Conservation (phyloP, 2,888 invertebrate genomes). For the Cinara cedri region DNA sequence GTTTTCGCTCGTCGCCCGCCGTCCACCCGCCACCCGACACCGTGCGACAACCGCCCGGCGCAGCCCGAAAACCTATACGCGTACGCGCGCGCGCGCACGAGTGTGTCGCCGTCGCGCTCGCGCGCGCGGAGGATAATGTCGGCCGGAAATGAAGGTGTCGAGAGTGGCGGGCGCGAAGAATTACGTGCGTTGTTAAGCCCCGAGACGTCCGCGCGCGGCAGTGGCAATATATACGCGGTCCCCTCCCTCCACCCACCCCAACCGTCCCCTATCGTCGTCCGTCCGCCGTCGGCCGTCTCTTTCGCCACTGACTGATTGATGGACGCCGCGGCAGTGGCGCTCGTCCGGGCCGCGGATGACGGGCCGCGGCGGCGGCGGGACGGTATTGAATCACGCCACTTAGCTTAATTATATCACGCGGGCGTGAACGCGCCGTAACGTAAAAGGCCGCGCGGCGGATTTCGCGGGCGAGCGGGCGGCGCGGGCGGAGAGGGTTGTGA, state of each 20-base stretch:
- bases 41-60: too few species aligned
- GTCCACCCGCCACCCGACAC: too few species aligned
- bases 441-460: background rate
- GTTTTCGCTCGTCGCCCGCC: too few species aligned
- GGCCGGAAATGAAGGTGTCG: conserved; percentile 54
- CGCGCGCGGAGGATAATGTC: conserved; percentile 28
- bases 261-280: background rate
- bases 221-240: background rate
- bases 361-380: background rate
- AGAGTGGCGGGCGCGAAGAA: conserved; percentile 53
- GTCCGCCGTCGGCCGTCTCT: background rate
- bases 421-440: background rate
- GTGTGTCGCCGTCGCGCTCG: background rate
- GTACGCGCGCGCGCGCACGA: too few species aligned
- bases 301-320: conserved; percentile 25
- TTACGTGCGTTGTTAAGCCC: conserved; percentile 46
- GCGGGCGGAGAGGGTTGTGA: background rate
- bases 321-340: conserved; percentile 26
- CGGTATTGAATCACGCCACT: conserved; percentile 23
- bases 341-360: too few species aligned
- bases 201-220: conserved; percentile 2
- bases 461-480: background rate
- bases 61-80: too few species aligned
- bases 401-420: conserved; percentile 32
- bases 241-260: background rate